These are phyloP conservation scores for Schizaphis graminum DNA, from an alignment of 2,888 invertebrate species.

Conservation along the genomic window DNA sequence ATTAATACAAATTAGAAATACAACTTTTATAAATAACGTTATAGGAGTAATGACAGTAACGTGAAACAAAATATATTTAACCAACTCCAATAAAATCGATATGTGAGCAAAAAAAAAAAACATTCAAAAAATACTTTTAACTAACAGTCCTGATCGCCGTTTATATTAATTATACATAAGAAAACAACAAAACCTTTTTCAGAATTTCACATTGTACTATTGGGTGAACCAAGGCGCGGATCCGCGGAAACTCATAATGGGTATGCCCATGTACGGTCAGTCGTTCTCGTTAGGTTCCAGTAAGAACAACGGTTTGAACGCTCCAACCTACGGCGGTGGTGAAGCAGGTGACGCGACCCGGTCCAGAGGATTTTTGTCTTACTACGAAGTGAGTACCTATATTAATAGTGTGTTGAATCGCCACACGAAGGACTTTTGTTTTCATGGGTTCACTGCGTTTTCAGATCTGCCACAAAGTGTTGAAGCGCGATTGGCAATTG, in stretches of 20 bases:
- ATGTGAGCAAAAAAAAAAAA: not conserved
- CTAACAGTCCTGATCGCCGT: not conserved
- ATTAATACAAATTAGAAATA: slow-evolving; percentile 4
- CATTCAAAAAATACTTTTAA: not conserved
- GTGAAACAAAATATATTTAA: not conserved
- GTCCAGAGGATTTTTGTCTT: slow-evolving; percentile 88
- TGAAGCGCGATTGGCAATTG: slow-evolving; percentile 82
- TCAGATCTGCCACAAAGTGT: slow-evolving; percentile 85
- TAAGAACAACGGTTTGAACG: slow-evolving; percentile 79
- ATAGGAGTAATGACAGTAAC: too few relatives aligned
- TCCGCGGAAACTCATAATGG: slow-evolving; percentile 84
- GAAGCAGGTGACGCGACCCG: slow-evolving; percentile 90
- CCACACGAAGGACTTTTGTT: not conserved
- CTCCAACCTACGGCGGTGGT: slow-evolving; percentile 86
- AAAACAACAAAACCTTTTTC: slow-evolving; percentile 66
- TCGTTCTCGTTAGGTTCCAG: slow-evolving; percentile 84
- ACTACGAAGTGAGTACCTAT: slow-evolving; percentile 80
- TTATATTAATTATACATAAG: not conserved
- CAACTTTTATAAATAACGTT: not conserved
- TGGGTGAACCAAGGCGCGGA: slow-evolving; percentile 88
- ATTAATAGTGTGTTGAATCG: not conserved
- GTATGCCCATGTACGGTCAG: slow-evolving; percentile 91
- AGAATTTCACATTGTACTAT: slow-evolving; percentile 90
- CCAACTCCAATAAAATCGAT: not conserved
- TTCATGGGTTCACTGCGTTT: slow-evolving; percentile 66